These are phyloP conservation scores for Entelurus aequoreus DNA, from an alignment of 2,113 vertebrate genomes.

Conservation along the genomic window DNA sequence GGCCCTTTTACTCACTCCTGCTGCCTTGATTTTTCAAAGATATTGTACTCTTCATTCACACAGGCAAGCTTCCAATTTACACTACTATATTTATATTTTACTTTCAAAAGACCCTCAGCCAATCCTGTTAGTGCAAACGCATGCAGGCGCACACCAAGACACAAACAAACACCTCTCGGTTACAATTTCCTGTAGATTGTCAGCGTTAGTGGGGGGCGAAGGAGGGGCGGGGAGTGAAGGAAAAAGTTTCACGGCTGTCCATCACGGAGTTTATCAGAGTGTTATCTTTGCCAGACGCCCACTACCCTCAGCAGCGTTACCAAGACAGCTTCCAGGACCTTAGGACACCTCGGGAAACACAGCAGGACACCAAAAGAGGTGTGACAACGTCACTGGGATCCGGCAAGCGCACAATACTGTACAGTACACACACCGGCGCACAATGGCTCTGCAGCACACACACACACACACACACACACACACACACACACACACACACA, in stretches of 20 bases:
- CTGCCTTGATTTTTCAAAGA: conserved; percentile 20
- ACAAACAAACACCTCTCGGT: conserved; percentile 26
- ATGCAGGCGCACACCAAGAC: background rate
- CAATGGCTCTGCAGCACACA: conserved; percentile 35
- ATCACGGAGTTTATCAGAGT: conserved; percentile 64
- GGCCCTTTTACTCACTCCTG: background rate
- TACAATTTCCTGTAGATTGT: conserved; percentile 46
- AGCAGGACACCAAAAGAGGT: conserved; percentile 66
- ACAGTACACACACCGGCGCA: conserved; percentile 25
- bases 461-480: conserved; percentile 26
- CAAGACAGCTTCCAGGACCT: conserved; percentile 67
- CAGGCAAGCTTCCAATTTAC: conserved; percentile 21
- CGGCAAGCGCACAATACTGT: conserved; percentile 45
- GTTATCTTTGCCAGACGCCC: conserved; percentile 70
- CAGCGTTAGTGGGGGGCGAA: conserved; percentile 21
- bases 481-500: conserved; percentile 24
- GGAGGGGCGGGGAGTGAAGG: conserved; percentile 26
- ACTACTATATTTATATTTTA: conserved; percentile 14
- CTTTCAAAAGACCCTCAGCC: conserved; percentile 25
- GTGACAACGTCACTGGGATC: conserved; percentile 62
- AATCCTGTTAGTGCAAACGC: conserved; percentile 4
- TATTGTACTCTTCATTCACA: conserved; percentile 23
- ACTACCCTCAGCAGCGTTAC: conserved; percentile 62
- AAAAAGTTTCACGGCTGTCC: conserved; percentile 65
- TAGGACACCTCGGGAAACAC: conserved; percentile 63